Base-by-base conservation (phyloP, 1,140 invertebrate genomes). In the Lerema accius region DNA sequence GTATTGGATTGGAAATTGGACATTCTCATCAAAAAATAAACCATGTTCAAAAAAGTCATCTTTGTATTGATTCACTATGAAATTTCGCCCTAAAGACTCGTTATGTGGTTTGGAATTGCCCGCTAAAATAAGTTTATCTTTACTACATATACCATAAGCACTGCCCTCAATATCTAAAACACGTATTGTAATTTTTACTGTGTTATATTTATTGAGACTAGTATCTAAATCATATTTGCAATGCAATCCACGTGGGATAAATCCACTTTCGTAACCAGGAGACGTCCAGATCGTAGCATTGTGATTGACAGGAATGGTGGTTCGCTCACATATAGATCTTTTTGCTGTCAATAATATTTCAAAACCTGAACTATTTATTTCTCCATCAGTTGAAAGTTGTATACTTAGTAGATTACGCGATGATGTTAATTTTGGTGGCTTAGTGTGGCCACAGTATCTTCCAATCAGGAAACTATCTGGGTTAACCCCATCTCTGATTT, bases 401-500 rank as follows among this genome's bases (percentile, higher is more conserved):
- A 96, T 76, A 81, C 92, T 94, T 39, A 95, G 73, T 1, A 86
- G 70, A 71, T 94, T 93, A 3, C 77, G 68, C 0, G 94, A 92
- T 0, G 94, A 93, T 0, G 76, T 65, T 7, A 95, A 51, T 6
- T 84, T 64, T 17, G 81, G 71, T 3, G 94, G 95, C n/a, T 88
- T 49, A n/a, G 67, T 81, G 35, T 92, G 91, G 0, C 95, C 95
- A 78, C 96, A 97, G 67, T 94, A 94, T 50, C 72, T 91, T 0
- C 93, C 93, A 7, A 97, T 93, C 9, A 93, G 48, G 42, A 94
- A 90, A 42, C 93, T 91, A 61, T 91, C 92, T 11, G 92, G 92
- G 49, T 94, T 93, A 5, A 88, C 71, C 1, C 96, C 96, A 85
- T 97, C 95, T 53, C 72, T 84, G 70, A 96, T 92, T 90, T 96